Conservation (phyloP, 2,888 invertebrate species). For the Bugulina stolonifera region DNA sequence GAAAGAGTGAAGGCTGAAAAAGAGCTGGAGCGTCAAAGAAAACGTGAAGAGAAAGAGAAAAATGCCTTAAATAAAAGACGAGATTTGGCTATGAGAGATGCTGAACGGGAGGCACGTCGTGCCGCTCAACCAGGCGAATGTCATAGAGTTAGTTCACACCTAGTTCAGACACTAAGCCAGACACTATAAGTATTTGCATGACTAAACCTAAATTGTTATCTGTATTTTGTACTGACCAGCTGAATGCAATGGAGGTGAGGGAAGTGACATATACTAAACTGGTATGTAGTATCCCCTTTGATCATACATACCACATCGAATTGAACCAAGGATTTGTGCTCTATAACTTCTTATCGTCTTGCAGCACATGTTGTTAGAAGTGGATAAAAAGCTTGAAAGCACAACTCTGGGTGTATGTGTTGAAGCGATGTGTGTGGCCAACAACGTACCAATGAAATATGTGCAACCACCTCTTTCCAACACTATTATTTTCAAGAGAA, state of each 20-base stretch:
- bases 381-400: neutral
- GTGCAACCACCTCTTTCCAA: neutral
- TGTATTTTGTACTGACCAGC: too few relatives aligned
- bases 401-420: slow-evolving; percentile 3
- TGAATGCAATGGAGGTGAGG: too few relatives aligned
- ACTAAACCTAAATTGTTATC: too few relatives aligned
- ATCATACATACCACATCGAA: too few relatives aligned
- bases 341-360: too few relatives aligned
- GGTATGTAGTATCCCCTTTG: too few relatives aligned
- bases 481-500: slow-evolving; percentile 5
- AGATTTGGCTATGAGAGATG: neutral
- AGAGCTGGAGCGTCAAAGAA: neutral
- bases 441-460: neutral
- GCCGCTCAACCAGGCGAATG: slow-evolving; percentile 9
- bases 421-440: neutral
- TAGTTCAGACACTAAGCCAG: too few relatives aligned
- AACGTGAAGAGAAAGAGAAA: slow-evolving; percentile 19
- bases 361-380: slow-evolving; percentile 19
- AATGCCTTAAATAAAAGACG: neutral
- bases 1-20: neutral
- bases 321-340: too few relatives aligned
- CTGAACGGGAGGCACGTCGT: neutral
- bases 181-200: too few relatives aligned
- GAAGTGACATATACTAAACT: too few relatives aligned
- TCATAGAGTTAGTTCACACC: slow-evolving; percentile 5